These are phyloP conservation scores for Bombus affinis DNA, from an alignment of 1,140 invertebrate species.

Conservation along the genomic window DNA sequence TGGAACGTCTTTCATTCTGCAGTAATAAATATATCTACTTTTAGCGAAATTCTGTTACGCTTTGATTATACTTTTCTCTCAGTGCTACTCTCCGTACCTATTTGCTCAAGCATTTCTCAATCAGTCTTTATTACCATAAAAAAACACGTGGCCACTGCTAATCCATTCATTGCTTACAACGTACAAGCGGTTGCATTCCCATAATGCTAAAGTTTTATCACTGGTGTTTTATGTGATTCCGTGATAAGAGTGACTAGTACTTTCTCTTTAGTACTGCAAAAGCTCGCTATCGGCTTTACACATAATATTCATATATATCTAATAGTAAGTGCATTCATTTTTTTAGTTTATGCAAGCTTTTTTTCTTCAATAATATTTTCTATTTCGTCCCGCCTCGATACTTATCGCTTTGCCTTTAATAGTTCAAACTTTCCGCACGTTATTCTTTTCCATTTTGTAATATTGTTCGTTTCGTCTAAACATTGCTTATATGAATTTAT, in stretches of 20 bases:
- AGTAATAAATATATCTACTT: conserved; percentile 6
- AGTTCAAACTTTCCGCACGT: background rate
- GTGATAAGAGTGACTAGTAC: conserved; percentile 67
- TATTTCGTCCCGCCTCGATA: background rate
- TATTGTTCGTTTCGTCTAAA: background rate
- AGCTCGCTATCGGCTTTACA: conserved; percentile 62
- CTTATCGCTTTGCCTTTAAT: background rate
- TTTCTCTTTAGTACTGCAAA: conserved; percentile 64
- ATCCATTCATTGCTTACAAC: conserved; percentile 40
- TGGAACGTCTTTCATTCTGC: background rate
- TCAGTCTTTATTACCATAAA: conserved; percentile 67
- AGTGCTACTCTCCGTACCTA: conserved; percentile 17
- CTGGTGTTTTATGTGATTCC: conserved; percentile 41
- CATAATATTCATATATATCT: conserved; percentile 48
- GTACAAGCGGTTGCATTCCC: conserved; percentile 47
- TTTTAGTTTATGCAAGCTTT: conserved; percentile 40
- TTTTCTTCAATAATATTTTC: conserved; percentile 11
- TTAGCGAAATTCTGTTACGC: background rate
- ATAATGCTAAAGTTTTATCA: conserved; percentile 55
- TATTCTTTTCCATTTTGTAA: background rate
- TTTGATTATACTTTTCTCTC: conserved; percentile 38
- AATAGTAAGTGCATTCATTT: conserved; percentile 49
- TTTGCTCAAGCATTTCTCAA: conserved; percentile 43
- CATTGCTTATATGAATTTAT: conserved; percentile 12
- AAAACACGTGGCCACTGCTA: conserved; percentile 47